Conservation (phyloP, 1,140 invertebrate genomes). For the Cherax quadricarinatus region DNA sequence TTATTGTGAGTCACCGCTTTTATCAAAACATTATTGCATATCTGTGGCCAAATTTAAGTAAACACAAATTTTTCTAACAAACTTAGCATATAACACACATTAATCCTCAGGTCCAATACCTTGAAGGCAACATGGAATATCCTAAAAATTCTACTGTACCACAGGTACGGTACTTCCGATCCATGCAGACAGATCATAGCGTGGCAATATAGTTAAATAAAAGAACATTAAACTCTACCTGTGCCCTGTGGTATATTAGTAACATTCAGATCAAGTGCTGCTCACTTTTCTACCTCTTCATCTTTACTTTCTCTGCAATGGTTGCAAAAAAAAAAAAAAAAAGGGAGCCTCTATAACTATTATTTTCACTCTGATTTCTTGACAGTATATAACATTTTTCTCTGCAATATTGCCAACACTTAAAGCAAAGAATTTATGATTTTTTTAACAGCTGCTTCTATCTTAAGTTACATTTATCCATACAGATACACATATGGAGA, state of each 20-base stretch:
- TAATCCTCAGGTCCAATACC: neutral
- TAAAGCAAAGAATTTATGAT: neutral
- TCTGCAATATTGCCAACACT: neutral
- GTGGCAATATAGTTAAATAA: neutral
- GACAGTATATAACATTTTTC: neutral
- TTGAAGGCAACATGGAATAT: conserved; percentile 2
- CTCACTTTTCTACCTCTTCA: conserved; percentile 20
- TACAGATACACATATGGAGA: neutral
- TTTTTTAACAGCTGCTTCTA: neutral
- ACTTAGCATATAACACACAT: neutral
- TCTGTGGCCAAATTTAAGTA: neutral
- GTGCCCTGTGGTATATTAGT: conserved; percentile 17
- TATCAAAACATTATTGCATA: neutral
- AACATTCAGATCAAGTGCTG: conserved; percentile 2
- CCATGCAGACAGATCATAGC: conserved; percentile 13
- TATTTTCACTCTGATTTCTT: neutral
- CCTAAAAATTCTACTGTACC: neutral
- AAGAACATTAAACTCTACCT: conserved; percentile 5
- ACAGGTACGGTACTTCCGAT: neutral
- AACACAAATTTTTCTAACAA: neutral
- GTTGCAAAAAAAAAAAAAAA: neutral
- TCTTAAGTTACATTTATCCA: neutral
- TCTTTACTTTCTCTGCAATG: neutral
- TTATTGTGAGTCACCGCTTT: neutral
- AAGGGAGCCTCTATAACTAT: neutral